Conservation (phyloP, 2,113 vertebrate genomes). For the Callipepla squamata region DNA sequence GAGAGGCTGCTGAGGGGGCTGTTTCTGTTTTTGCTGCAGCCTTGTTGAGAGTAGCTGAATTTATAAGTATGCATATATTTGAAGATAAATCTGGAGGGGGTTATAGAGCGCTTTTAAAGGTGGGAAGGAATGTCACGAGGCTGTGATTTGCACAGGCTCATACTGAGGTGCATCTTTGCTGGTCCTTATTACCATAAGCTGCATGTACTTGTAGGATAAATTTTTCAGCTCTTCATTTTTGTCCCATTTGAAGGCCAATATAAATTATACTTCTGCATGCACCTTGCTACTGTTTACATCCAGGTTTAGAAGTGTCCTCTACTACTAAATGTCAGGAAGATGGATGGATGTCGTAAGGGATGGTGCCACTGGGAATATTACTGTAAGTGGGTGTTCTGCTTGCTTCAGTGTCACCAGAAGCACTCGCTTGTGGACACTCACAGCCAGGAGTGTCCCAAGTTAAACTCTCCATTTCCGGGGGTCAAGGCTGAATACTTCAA, state of each 20-base stretch:
- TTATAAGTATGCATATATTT: not conserved
- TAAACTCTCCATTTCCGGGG: conserved; percentile 12
- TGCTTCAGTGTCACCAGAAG: not conserved
- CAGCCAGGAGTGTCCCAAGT: not conserved
- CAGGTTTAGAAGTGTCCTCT: not conserved
- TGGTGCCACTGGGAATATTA: not conserved
- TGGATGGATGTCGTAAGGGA: not conserved
- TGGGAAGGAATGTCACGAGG: not conserved
- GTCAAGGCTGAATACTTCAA: not conserved
- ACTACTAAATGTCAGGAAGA: conserved; percentile 8
- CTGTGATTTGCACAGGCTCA: not conserved
- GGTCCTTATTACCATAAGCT: not conserved
- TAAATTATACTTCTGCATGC: not conserved
- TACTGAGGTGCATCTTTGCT: not conserved
- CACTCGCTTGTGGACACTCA: not conserved
- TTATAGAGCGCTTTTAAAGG: not conserved
- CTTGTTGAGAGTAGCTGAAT: not conserved
- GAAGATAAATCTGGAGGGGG: not conserved
- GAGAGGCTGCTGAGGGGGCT: not conserved
- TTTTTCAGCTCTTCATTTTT: conserved; percentile 41
- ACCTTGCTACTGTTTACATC: conserved; percentile 30
- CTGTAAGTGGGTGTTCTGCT: not conserved
- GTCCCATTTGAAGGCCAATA: not conserved
- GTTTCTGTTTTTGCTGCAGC: conserved; percentile 16
- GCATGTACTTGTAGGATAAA: not conserved